Percentiles rank a stretch among this genome's conserved stretches.
Conservation (phyloP, 2,797 vertebrate species). For the Spatula versicolor region DNA sequence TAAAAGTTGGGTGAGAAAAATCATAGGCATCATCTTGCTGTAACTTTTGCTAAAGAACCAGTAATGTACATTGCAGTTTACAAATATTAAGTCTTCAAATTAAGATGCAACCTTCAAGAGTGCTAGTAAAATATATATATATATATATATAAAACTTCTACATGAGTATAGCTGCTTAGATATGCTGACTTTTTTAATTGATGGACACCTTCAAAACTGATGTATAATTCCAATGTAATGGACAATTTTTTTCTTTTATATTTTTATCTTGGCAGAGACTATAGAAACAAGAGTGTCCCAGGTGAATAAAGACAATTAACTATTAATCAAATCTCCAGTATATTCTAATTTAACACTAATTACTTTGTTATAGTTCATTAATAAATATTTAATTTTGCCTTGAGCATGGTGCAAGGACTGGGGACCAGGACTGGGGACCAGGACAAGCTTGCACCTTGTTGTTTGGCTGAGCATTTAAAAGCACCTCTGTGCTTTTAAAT, state of each 20-base stretch:
- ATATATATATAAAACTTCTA: neutral
- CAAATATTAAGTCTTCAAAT: neutral
- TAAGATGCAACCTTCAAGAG: neutral
- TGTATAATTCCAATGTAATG: neutral
- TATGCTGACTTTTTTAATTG: neutral
- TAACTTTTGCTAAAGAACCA: neutral
- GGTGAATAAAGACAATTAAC: constrained; percentile 55
- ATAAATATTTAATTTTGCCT: constrained; percentile 70
- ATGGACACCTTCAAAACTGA: neutral
- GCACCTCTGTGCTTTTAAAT: neutral
- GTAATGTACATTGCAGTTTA: neutral
- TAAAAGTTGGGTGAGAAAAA: neutral
- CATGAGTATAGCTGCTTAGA: neutral
- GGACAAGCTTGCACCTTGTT: neutral
- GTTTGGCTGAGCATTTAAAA: neutral
- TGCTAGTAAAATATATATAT: neutral
- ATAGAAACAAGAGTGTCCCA: constrained; percentile 51
- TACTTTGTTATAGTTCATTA: constrained; percentile 61
- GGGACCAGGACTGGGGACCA: too few species aligned
- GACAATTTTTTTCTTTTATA: neutral
- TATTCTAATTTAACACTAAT: constrained; percentile 64
- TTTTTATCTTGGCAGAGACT: constrained; percentile 1
- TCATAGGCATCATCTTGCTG: neutral
- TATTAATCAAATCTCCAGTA: constrained; percentile 59
- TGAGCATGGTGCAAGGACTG: neutral